A percentile compares a stretch with the other conserved stretches of the same genome.
phyloP scores from a whole-genome alignment of 2,797 vertebrate genomes.

The Tragopan temminckii region DNA sequence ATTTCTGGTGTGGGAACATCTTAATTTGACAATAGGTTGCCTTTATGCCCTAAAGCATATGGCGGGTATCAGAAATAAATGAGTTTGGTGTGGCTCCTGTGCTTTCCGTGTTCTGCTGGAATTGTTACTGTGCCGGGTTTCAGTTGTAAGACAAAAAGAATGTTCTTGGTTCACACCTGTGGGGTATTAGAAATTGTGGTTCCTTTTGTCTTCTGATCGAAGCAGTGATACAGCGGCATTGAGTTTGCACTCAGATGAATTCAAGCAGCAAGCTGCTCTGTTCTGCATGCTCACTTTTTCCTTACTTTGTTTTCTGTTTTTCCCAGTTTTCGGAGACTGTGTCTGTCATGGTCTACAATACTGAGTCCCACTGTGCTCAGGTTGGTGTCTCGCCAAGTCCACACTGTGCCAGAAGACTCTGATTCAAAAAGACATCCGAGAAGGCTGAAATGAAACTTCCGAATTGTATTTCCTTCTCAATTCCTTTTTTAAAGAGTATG shows the following conservation, averaged over 20 bases:
- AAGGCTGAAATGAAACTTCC: conserved; percentile 6
- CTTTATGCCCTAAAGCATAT: conserved; percentile 22
- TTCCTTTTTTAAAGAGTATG: background rate
- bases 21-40: background rate
- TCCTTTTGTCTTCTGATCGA: conserved; percentile 23
- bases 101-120: background rate
- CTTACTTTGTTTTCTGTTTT: conserved; percentile 3
- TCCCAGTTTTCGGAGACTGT: background rate
- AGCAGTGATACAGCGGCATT: background rate
- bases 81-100: background rate
- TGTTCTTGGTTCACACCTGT: background rate
- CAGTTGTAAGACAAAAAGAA: conserved; percentile 14
- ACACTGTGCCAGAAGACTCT: background rate
- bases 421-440: conserved; percentile 9
- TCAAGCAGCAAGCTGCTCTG: background rate
- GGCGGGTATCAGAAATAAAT: background rate
- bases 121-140: background rate
- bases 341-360: background rate
- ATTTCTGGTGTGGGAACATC: background rate
- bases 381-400: background rate
- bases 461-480: background rate
- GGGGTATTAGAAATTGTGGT: background rate
- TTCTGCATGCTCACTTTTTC: background rate
- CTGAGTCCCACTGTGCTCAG: background rate
- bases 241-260: conserved; percentile 26